Conservation (phyloP, 2,113 vertebrate genomes). For the Desmodus rotundus region DNA sequence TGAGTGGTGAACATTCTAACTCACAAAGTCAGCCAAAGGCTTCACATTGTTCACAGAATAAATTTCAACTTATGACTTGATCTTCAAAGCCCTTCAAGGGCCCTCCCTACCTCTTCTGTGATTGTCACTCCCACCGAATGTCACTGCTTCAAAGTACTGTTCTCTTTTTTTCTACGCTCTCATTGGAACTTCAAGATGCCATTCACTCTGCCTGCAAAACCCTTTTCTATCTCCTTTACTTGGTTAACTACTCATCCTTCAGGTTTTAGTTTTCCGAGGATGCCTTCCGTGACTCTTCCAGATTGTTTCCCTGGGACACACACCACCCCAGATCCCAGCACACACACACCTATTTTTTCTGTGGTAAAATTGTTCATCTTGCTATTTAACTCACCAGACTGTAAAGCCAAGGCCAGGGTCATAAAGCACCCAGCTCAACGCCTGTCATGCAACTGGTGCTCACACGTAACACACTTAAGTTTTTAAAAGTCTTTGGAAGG, state of each 20-base stretch:
- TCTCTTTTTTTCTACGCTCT: not conserved
- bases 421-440: not conserved
- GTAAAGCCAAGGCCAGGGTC: not conserved
- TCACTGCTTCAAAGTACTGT: not conserved
- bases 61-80: not conserved
- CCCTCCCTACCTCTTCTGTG: not conserved
- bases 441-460: not conserved
- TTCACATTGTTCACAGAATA: not conserved
- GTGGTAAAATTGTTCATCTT: not conserved
- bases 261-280: not conserved
- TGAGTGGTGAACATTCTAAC: not conserved
- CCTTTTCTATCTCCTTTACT: not conserved
- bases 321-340: not conserved
- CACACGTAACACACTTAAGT: not conserved
- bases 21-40: not conserved
- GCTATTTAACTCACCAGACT: not conserved
- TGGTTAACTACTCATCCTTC: not conserved
- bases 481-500: not conserved
- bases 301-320: not conserved
- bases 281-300: not conserved
- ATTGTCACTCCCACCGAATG: not conserved
- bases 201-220: not conserved
- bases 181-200: not conserved
- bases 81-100: not conserved
- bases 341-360: not conserved